Percentiles rank a stretch among this genome's conserved stretches.
These are phyloP conservation scores for Taeniopygia guttata DNA, from an alignment of 2,797 vertebrate genomes.

Conservation along the genomic window DNA sequence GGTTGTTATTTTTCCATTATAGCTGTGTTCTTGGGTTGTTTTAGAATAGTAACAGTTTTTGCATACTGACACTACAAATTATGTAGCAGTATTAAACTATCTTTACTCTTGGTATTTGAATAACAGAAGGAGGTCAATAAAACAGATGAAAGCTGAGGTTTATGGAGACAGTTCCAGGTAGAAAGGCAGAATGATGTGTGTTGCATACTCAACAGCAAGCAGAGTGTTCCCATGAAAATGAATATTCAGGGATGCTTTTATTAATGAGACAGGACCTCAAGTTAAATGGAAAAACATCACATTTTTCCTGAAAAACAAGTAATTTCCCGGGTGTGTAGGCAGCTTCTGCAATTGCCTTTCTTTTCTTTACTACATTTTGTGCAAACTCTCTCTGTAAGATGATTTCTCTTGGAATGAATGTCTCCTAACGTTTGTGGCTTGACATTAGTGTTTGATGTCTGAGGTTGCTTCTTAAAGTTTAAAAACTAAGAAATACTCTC, in stretches of 20 bases:
- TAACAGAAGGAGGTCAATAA: background rate
- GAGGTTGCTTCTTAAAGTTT: background rate
- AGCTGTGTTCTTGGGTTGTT: background rate
- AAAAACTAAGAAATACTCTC: background rate
- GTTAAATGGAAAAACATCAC: background rate
- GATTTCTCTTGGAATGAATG: background rate
- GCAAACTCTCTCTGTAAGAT: background rate
- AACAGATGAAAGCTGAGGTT: background rate
- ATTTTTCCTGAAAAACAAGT: background rate
- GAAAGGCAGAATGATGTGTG: background rate
- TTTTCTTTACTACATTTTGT: background rate
- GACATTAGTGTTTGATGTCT: background rate
- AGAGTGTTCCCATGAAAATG: background rate
- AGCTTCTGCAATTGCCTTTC: background rate
- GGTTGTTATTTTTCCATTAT: conserved; percentile 1
- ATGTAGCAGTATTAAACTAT: background rate
- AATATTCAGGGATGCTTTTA: background rate
- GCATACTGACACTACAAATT: background rate
- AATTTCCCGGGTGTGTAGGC: background rate
- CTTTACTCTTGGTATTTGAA: background rate
- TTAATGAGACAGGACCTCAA: background rate
- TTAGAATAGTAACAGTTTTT: background rate
- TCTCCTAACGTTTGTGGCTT: background rate
- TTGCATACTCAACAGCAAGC: background rate
- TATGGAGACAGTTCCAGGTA: background rate